Evolutionary conservation across 2,797 vertebrate species (phyloP).

Genomic region (Scyliorhinus canicula): DNA sequence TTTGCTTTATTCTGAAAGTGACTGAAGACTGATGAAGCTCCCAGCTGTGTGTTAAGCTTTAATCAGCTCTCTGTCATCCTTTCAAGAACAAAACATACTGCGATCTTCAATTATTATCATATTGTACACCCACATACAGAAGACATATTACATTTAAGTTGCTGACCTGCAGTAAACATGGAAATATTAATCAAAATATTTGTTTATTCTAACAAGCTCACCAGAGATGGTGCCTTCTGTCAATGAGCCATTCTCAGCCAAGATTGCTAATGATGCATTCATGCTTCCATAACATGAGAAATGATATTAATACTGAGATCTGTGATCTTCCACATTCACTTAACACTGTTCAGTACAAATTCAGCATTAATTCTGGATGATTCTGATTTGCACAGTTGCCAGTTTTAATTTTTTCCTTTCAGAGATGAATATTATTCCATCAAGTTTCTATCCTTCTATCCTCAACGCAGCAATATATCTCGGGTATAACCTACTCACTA

Average conservation of each 20-base stretch:
- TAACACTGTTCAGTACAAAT: not conserved
- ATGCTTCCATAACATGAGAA: not conserved
- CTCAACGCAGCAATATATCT: not conserved
- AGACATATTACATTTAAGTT: not conserved
- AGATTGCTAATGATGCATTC: not conserved
- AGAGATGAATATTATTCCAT: not conserved
- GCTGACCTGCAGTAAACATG: constrained; percentile 21
- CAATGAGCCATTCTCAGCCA: not conserved
- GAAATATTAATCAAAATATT: constrained; percentile 35
- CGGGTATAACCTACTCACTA: not conserved
- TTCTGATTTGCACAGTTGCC: not conserved
- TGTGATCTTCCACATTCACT: not conserved
- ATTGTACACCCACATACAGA: not conserved
- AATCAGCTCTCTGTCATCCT: not conserved
- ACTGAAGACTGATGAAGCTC: not conserved
- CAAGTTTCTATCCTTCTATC: not conserved
- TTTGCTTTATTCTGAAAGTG: constrained; percentile 1
- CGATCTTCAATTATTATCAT: not conserved
- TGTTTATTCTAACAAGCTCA: not conserved
- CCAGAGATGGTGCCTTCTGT: not conserved
- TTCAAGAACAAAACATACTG: constrained; percentile 25
- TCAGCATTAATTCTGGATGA: not conserved
- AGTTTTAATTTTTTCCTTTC: not conserved
- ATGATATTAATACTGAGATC: not conserved
- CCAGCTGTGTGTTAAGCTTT: not conserved